Conservation (phyloP, 2,113 vertebrate genomes). For the Conger conger region DNA sequence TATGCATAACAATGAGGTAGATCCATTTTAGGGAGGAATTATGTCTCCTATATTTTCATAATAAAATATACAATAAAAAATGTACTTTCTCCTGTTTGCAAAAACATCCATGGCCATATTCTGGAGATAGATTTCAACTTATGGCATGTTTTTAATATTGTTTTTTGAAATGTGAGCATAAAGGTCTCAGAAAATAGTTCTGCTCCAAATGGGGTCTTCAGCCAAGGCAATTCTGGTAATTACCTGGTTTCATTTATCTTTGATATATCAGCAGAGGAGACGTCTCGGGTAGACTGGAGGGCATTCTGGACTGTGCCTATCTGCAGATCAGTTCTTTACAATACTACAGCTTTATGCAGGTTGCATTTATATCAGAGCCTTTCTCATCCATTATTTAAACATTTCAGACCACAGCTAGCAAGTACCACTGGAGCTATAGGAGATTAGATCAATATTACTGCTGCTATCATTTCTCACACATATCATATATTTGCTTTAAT, state of each 20-base stretch:
- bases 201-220: not conserved
- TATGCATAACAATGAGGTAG: not conserved
- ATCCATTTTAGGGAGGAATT: not conserved
- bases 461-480: not conserved
- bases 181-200: not conserved
- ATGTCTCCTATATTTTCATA: not conserved
- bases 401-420: not conserved
- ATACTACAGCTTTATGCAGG: not conserved
- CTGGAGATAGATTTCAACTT: not conserved
- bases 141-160: not conserved
- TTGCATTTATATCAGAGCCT: not conserved
- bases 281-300: not conserved
- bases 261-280: not conserved
- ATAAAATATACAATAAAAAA: constrained; percentile 1
- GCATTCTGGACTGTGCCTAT: not conserved
- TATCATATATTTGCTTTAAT: not conserved
- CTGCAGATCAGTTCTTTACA: not conserved
- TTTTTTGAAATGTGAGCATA: not conserved
- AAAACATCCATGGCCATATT: not conserved
- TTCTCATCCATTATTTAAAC: not conserved
- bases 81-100: not conserved
- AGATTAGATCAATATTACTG: not conserved
- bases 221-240: not conserved
- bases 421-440: not conserved
- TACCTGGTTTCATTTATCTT: not conserved